Percentiles rank a stretch among this genome's conserved stretches.
Evolutionary conservation across 1,140 invertebrate genomes (phyloP).

Genomic region (Teleopsis dalmanni): DNA sequence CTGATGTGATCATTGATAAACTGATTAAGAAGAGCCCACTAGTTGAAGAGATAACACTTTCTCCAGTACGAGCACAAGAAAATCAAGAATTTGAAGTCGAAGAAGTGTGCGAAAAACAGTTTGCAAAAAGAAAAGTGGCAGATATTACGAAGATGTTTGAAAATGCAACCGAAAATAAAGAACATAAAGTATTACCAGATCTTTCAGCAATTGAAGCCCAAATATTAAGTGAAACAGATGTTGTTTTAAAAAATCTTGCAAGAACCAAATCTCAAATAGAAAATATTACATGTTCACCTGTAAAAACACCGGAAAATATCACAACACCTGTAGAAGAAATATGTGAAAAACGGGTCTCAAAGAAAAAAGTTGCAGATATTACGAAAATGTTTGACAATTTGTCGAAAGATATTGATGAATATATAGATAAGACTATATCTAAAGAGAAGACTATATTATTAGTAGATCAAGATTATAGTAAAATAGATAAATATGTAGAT

Average conservation of each 20-base stretch:
- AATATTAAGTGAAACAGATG: too few relatives aligned
- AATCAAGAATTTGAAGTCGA: slow-evolving; percentile 18
- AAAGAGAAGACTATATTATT: too few relatives aligned
- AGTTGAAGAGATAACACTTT: slow-evolving; percentile 14
- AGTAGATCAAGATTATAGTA: too few relatives aligned
- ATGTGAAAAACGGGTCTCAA: slow-evolving; percentile 2
- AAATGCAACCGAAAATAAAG: not conserved
- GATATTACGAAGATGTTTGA: not conserved
- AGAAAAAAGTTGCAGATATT: slow-evolving; percentile 2
- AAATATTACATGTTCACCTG: not conserved
- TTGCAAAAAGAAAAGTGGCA: slow-evolving; percentile 20
- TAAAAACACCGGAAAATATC: not conserved
- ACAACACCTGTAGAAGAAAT: not conserved
- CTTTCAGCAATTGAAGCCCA: not conserved
- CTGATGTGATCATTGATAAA: slow-evolving; percentile 27
- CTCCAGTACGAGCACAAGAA: slow-evolving; percentile 14
- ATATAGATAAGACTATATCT: too few relatives aligned
- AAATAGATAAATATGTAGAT: too few relatives aligned
- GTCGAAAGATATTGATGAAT: too few relatives aligned
- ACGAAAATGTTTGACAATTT: slow-evolving; percentile 5
- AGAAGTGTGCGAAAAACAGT: slow-evolving; percentile 24
- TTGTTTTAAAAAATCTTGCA: too few relatives aligned
- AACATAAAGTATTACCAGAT: not conserved
- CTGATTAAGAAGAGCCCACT: slow-evolving; percentile 10
- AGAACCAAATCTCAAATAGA: not conserved